These are phyloP conservation scores for Pemphigus obesinymphae DNA, from an alignment of 1,140 invertebrate species.

Conservation along the genomic window DNA sequence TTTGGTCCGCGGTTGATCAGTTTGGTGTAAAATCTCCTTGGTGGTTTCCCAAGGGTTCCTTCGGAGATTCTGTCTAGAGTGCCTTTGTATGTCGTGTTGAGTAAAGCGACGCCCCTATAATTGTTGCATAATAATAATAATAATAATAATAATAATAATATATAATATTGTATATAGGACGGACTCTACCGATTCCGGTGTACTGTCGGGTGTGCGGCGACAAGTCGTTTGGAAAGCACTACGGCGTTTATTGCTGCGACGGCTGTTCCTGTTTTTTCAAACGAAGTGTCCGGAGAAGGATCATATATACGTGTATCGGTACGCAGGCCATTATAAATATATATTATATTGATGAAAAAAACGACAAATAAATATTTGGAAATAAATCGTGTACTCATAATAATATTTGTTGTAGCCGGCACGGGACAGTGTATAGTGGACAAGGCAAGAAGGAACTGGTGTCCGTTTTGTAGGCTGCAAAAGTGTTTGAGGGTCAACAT, in stretches of 20 bases:
- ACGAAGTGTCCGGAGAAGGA: slow-evolving; percentile 65
- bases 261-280: slow-evolving; percentile 89
- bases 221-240: slow-evolving; percentile 80
- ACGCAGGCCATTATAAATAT: slow-evolving; percentile 43
- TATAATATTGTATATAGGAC: slow-evolving; percentile 55
- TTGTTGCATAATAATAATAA: no score
- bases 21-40: no score
- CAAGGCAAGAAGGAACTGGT: slow-evolving; percentile 81
- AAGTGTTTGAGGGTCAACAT: slow-evolving; percentile 74
- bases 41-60: no score
- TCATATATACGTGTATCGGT: slow-evolving; percentile 73
- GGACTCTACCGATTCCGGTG: slow-evolving; percentile 63
- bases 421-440: slow-evolving; percentile 72
- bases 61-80: no score
- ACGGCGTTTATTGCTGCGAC: slow-evolving; percentile 80
- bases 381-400: no score
- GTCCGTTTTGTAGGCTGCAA: slow-evolving; percentile 74
- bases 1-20: no score
- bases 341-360: no score
- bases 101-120: no score
- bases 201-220: slow-evolving; percentile 76
- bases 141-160: no score
- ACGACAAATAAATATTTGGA: no score
- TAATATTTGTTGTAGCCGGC: slow-evolving; percentile 55
- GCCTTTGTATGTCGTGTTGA: no score